Evolutionary conservation across 2,113 vertebrate species (phyloP), one percentile per base, ranked within the genome.

Genomic region (Rhagologus leucostigma): DNA sequence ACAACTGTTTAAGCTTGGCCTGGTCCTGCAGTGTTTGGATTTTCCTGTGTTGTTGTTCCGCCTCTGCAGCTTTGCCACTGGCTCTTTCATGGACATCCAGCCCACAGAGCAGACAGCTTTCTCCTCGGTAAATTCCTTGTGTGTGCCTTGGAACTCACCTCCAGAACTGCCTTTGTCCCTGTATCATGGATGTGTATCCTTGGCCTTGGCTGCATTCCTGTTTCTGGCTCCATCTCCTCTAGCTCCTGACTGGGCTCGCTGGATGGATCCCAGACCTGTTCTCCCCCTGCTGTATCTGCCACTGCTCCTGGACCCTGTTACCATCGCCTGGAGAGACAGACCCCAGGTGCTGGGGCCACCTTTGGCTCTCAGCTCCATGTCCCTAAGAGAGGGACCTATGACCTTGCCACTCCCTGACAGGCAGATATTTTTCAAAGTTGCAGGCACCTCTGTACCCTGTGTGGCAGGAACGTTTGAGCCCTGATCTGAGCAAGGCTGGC

Each of bases 361-460:
- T 55, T 18, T 53, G 46, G 3, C 33, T 83, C 30, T 37, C 1
- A 10, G 6, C 2, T 44, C 29, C 29, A 1, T 3, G 10, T 29
- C 8, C 37, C 6, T 19, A 14, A 10, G 16, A 22, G 4, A 11
- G 16, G 26, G 4, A 39, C 9, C 4, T 4, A 4, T 4, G 30
- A 33, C 18, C 26, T 16, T 39, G 15, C 7, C 44, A 13, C 13
- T 63, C 18, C 39, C 37, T 81, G 11, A 7, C 24, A 35, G 10
- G 11, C 21, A 22, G 22, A 14, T 75, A 24, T 49, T 55, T 19
- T 17, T n/a, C 52, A 13, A 46, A 77, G 30, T 4, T 41, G 7
- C 12, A 22, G 41, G 17, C 7, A 6, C 44, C 26, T 9, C 16
- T 13, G 7, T 21, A 44, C 22, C 33, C 27, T 47, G n/a, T 9